These are phyloP conservation scores for Dicrurus megarhynchus DNA, from an alignment of 2,113 vertebrate species.

Conservation along the genomic window DNA sequence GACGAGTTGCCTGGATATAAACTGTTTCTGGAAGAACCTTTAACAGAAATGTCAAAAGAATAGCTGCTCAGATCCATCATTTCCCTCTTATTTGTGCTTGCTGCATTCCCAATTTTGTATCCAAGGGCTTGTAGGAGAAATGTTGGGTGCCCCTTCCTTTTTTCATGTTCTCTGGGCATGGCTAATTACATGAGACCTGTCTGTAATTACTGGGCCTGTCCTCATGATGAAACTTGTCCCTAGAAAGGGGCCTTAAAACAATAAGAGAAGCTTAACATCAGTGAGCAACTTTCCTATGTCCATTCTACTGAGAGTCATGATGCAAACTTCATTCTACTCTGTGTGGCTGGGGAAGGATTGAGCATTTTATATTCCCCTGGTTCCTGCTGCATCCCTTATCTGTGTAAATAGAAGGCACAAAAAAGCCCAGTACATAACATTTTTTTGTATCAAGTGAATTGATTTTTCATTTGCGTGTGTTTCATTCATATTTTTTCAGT, in stretches of 20 bases:
- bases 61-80: conserved; percentile 15
- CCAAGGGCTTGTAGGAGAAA: neutral
- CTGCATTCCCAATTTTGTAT: neutral
- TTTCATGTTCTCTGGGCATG: neutral
- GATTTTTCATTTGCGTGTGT: rapidly evolving
- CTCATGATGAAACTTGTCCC: neutral
- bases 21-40: conserved; percentile 9
- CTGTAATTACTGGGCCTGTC: neutral
- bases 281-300: neutral
- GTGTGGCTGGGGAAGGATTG: neutral
- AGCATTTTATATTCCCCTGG: neutral
- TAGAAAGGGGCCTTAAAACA: neutral
- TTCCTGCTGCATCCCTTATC: neutral
- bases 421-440: neutral
- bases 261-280: neutral
- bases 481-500: neutral
- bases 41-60: conserved; percentile 35
- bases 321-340: neutral
- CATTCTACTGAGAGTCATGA: neutral
- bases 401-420: neutral
- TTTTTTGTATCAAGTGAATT: neutral
- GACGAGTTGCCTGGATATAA: neutral
- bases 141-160: neutral
- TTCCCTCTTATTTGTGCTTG: neutral
- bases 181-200: neutral